These are phyloP conservation scores for Bergia puertoricense DNA, from an alignment of 92 coral and sea anemone genomes.

Conservation along the genomic window DNA sequence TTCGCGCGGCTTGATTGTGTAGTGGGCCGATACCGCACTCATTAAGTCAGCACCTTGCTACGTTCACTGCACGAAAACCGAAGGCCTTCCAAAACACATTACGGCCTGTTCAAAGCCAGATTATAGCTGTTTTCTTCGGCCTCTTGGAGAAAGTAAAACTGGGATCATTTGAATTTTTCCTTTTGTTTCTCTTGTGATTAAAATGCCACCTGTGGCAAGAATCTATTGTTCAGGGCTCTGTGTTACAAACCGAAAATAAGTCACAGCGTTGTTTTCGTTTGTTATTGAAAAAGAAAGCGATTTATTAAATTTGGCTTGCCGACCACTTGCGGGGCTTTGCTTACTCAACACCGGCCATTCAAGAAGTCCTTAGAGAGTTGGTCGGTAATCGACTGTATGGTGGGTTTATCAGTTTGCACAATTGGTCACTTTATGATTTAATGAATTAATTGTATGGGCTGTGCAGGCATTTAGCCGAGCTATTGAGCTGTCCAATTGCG, in stretches of 20 bases:
- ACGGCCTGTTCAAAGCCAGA: conserved; percentile 40
- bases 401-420: conserved; percentile 55
- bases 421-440: conserved; percentile 55
- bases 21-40: conserved; percentile 45
- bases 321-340: conserved; percentile 47
- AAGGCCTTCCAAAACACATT: conserved; percentile 45
- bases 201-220: conserved; percentile 49
- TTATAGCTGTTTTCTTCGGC: conserved; percentile 20
- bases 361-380: conserved; percentile 40
- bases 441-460: conserved; percentile 64
- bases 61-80: conserved; percentile 37
- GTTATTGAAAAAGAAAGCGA: conserved; percentile 42
- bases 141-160: conserved; percentile 31
- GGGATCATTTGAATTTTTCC: conserved; percentile 33
- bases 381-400: conserved; percentile 34
- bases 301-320: conserved; percentile 45
- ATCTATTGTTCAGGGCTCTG: conserved; percentile 35
- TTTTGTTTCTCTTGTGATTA: conserved; percentile 28
- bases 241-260: conserved; percentile 38
- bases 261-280: conserved; percentile 49
- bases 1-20: conserved; percentile 35
- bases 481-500: conserved; percentile 46
- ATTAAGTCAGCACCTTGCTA: conserved; percentile 34
- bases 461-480: conserved; percentile 56
- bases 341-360: conserved; percentile 40